Conservation (phyloP, 2,113 vertebrate species). For the Phylloscopus whistleri region DNA sequence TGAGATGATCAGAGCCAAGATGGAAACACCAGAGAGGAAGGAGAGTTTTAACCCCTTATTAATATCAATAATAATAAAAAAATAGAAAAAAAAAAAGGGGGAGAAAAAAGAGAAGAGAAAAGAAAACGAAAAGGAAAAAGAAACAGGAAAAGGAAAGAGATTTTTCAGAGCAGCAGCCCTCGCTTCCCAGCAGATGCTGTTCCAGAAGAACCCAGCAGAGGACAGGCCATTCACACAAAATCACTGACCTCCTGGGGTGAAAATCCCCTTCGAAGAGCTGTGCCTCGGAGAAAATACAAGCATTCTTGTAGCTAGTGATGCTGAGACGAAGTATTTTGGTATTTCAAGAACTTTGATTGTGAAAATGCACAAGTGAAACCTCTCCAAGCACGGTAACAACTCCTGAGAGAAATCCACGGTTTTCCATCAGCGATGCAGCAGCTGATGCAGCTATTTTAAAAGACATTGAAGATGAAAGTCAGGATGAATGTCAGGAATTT, state of each 20-base stretch:
- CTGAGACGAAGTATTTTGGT: background rate
- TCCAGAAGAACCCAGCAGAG: constrained; percentile 59
- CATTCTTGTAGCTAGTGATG: background rate
- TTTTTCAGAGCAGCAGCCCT: background rate
- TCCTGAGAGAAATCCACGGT: background rate
- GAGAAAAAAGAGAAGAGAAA: too few relatives aligned
- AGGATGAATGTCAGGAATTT: background rate
- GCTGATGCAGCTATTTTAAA: background rate
- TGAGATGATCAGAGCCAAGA: background rate
- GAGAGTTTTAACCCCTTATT: background rate
- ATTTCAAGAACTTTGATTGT: background rate
- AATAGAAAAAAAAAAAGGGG: too few relatives aligned
- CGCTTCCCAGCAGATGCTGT: background rate
- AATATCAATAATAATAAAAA: too few relatives aligned
- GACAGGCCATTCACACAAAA: constrained; percentile 49
- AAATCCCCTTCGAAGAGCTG: background rate
- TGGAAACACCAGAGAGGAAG: background rate
- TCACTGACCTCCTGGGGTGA: background rate
- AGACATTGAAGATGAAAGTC: background rate
- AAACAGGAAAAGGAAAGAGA: background rate
- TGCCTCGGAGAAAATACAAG: background rate
- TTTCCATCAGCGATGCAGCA: background rate
- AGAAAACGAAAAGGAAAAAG: accelerated
- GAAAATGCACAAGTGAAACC: background rate
- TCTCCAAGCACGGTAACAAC: background rate